Base-by-base conservation (phyloP, 2,888 invertebrate species). In the Drosophila paranaensis region DNA sequence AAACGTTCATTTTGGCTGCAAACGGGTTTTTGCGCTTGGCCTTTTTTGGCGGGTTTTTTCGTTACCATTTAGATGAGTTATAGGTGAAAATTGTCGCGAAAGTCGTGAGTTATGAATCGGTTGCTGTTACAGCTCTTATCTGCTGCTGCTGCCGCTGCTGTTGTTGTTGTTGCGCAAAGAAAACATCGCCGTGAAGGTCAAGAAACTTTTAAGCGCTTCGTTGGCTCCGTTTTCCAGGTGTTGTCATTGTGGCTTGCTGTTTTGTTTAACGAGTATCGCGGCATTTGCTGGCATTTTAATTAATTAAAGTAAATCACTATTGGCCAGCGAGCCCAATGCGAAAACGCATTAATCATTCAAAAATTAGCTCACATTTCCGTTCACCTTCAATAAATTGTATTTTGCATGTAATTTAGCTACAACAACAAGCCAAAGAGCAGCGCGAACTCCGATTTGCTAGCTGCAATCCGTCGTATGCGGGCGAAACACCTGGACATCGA, bases 61-160 rank as follows among this genome's bases (percentile, higher is more conserved):
- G 88, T 79, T 86, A 86, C 81, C 83, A 77, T 86, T 85, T 79
- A 71, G 82, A 86, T 85, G 86, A 85, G 76, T 81, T 85, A 88
- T 85, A 74, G 88, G 88, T 88, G 88, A 85, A 85, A 85, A 85
- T 88, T 85, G 85, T 86, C 88, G 86, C 85, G 82, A 88, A 85
- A 85, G 85, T 86, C 80, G 86, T 85, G 88, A 85, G 83, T 86
- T 85, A 86, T 86, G 86, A 78, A 77, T 80, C 61, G 74, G 75
- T 65, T 65, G 64, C n/a, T 76, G 67, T 72, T 79, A 53, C 61
- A 63, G 60, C 74, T 73, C 43, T 54, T 62, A 54, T 46, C 60
- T 42, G 37, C 6, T 48, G 46, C 10, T n/a, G 27, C 16, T 30
- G 27, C 11, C 39, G 51, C 6, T 27, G 53, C 2, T 37, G 37